These are phyloP conservation scores for Stenotaenia linearis DNA, from an alignment of 2,888 invertebrate genomes.

Conservation along the genomic window DNA sequence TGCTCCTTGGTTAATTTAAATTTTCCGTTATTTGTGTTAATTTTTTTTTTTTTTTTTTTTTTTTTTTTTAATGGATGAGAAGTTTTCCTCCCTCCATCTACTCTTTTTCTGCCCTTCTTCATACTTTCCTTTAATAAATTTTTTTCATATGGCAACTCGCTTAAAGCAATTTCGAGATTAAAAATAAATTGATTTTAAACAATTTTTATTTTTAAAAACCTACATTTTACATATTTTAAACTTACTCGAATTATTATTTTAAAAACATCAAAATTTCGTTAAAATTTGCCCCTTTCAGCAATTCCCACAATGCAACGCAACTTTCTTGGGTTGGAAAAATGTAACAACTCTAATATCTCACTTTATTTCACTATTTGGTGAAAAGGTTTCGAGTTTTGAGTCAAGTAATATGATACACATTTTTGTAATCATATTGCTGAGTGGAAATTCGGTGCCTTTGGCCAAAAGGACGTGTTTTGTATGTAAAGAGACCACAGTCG, in stretches of 20 bases:
- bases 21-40: neutral
- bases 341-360: neutral
- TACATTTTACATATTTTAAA: too few species aligned
- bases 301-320: too few species aligned
- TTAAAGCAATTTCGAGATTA: neutral
- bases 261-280: too few species aligned
- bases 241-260: too few species aligned
- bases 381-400: neutral
- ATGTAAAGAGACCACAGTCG: neutral
- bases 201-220: too few species aligned
- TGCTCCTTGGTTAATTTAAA: too few species aligned
- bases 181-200: neutral
- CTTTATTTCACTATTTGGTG: neutral
- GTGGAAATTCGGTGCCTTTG: neutral
- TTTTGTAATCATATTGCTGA: neutral
- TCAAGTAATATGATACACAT: conserved; percentile 2
- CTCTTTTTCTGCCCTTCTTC: neutral
- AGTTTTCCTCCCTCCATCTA: neutral
- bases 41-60: neutral
- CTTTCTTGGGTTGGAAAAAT: neutral
- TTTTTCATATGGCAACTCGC: neutral
- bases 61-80: neutral
- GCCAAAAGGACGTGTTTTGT: neutral
- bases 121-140: neutral
- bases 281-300: too few species aligned